Evolutionary conservation across 2,888 invertebrate species (phyloP).

Genomic region (Rhamnusium bicolor): DNA sequence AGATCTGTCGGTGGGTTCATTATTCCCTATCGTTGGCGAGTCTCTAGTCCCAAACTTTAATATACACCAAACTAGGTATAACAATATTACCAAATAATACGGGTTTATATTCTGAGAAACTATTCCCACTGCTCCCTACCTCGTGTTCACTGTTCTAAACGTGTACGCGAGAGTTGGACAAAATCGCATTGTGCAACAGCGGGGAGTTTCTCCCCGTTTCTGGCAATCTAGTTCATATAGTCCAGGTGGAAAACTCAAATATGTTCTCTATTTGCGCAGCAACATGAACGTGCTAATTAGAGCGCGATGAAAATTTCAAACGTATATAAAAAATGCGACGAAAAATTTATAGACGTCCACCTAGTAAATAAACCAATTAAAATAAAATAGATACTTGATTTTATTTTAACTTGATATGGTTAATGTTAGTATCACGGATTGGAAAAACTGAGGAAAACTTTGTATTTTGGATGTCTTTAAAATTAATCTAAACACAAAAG

Average conservation of each 20-base stretch:
- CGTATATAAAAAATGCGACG: too few species aligned
- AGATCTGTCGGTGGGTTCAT: constrained; percentile 15
- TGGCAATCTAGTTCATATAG: constrained; percentile 11
- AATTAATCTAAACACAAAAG: too few species aligned
- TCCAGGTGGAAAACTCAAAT: background rate
- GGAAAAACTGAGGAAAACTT: too few species aligned
- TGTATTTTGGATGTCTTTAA: too few species aligned
- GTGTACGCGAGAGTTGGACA: background rate
- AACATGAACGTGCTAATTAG: too few species aligned
- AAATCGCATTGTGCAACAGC: constrained; percentile 14
- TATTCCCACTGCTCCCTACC: constrained; percentile 11
- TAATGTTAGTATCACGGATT: too few species aligned
- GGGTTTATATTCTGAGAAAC: constrained; percentile 23
- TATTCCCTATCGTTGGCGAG: constrained; percentile 10
- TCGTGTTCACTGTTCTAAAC: constrained; percentile 1
- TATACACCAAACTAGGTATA: constrained; percentile 26
- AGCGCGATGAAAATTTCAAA: too few species aligned
- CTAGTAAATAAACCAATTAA: too few species aligned
- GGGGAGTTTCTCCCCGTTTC: background rate
- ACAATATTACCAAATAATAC: constrained; percentile 21
- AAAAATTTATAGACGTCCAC: too few species aligned
- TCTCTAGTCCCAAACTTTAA: constrained; percentile 17
- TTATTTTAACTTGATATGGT: too few species aligned
- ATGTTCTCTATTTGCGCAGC: background rate
- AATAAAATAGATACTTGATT: too few species aligned